phyloP scores from a whole-genome alignment of 2,113 vertebrate species.

The Calonectris borealis region DNA sequence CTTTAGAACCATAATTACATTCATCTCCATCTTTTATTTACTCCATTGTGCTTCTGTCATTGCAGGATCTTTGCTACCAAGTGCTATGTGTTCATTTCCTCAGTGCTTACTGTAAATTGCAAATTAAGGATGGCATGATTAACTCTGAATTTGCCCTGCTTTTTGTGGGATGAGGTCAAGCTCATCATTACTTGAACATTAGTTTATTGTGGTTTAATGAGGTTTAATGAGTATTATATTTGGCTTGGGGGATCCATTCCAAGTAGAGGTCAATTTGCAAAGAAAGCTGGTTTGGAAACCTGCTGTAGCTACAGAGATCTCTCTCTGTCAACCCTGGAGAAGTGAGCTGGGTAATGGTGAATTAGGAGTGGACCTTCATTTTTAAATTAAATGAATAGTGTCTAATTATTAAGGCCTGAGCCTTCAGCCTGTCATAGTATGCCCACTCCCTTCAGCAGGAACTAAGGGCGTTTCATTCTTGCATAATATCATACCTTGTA shows the following conservation, averaged over 20 bases:
- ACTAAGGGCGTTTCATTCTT: background rate
- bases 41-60: conserved; percentile 2
- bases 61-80: background rate
- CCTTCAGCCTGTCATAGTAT: background rate
- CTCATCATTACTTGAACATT: background rate
- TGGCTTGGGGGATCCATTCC: background rate
- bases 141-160: background rate
- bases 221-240: background rate
- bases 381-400: background rate
- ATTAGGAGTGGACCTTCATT: background rate
- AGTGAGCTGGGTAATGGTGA: background rate
- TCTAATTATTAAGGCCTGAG: background rate
- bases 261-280: background rate
- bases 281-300: background rate
- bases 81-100: background rate
- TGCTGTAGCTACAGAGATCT: background rate
- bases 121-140: background rate
- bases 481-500: background rate
- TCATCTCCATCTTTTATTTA: background rate
- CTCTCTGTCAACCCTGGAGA: background rate
- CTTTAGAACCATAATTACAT: conserved; percentile 14
- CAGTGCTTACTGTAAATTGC: background rate
- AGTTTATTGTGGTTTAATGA: conserved; percentile 24
- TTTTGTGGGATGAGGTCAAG: background rate
- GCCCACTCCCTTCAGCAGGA: background rate